Conservation (phyloP, 2,888 invertebrate genomes). For the Eilema griseolum region DNA sequence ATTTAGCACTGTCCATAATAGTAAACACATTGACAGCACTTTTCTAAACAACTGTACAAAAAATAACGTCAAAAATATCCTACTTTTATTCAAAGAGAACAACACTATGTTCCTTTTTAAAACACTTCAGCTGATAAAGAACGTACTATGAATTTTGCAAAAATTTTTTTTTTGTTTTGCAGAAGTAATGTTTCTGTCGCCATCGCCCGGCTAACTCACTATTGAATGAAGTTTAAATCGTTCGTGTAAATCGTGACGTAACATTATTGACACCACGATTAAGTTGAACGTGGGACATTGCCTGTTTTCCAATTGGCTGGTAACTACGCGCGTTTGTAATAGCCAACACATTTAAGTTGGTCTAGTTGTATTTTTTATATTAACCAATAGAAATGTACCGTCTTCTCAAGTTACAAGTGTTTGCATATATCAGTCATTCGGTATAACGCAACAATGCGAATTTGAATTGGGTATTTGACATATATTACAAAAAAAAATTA, state of each 20-base stretch:
- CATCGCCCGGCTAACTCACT: slow-evolving; percentile 42
- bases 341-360: no score
- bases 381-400: no score
- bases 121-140: not conserved
- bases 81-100: not conserved
- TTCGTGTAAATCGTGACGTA: slow-evolving; percentile 65
- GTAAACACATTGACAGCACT: slow-evolving; percentile 34
- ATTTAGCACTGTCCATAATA: slow-evolving; percentile 66
- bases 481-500: no score
- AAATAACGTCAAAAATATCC: not conserved
- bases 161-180: not conserved
- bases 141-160: not conserved
- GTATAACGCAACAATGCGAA: not conserved
- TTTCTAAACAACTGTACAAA: slow-evolving; percentile 10
- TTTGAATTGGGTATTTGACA: no score
- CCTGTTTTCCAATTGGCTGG: slow-evolving; percentile 18
- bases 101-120: not conserved
- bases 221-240: slow-evolving; percentile 66
- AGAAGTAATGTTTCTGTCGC: slow-evolving; percentile 24
- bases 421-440: no score
- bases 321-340: not conserved
- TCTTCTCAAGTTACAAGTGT: no score
- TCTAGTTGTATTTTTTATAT: no score
- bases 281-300: slow-evolving; percentile 52
- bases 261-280: slow-evolving; percentile 62